Percentiles rank a stretch among this genome's conserved stretches.
Conservation (phyloP, 1,140 invertebrate genomes). For the Drosophila willistoni region DNA sequence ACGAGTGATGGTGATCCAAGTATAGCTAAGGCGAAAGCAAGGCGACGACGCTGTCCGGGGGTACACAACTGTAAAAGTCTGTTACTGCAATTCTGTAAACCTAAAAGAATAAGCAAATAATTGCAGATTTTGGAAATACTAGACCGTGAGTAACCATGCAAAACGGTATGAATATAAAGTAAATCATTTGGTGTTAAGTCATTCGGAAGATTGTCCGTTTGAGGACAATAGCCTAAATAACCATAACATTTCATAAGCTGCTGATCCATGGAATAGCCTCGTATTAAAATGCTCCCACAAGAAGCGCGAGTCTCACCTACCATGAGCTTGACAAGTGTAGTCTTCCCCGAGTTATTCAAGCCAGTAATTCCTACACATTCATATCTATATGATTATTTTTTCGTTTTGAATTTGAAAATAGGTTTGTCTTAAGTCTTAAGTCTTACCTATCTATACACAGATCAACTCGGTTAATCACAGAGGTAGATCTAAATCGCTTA, state of each 20-base stretch:
- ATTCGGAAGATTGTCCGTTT: conserved; percentile 22
- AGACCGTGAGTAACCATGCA: conserved; percentile 26
- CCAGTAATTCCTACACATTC: conserved; percentile 56
- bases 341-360: conserved; percentile 51
- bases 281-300: conserved; percentile 47
- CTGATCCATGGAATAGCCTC: conserved; percentile 19
- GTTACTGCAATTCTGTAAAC: conserved; percentile 31
- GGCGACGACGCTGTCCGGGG: conserved; percentile 93
- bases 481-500: neutral
- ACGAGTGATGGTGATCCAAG: conserved; percentile 89
- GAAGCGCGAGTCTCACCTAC: conserved; percentile 28
- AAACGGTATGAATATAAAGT: conserved; percentile 22
- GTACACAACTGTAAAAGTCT: conserved; percentile 83
- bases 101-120: conserved; percentile 42
- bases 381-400: conserved; percentile 21
- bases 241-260: conserved; percentile 31
- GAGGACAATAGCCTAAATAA: conserved; percentile 56
- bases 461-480: conserved; percentile 41
- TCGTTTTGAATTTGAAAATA: neutral
- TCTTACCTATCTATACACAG: conserved; percentile 47
- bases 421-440: neutral
- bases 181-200: conserved; percentile 52
- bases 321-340: conserved; percentile 43
- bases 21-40: conserved; percentile 94
- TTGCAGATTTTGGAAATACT: conserved; percentile 17